A percentile compares a stretch with the other conserved stretches of the same genome.
Conservation (phyloP, 2,888 invertebrate species). For the Flexamia atlantica region DNA sequence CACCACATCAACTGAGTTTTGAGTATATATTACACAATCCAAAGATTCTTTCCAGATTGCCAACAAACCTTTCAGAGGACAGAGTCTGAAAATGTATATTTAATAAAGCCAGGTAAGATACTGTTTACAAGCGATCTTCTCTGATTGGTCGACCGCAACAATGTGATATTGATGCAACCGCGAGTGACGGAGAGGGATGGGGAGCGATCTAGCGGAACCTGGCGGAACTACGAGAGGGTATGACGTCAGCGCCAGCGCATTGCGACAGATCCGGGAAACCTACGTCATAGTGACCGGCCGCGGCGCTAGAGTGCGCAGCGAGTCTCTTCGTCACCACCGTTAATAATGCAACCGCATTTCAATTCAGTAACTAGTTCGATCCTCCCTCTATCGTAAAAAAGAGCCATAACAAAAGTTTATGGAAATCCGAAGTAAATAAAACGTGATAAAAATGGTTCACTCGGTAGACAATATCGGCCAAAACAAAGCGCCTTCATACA, state of each 20-base stretch:
- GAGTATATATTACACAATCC: too few relatives aligned
- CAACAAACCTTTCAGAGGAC: background rate
- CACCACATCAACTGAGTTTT: too few relatives aligned
- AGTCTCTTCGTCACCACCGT: background rate
- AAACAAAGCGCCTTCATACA: slow-evolving; percentile 3
- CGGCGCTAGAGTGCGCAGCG: background rate
- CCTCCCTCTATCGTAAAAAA: background rate
- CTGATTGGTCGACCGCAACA: slow-evolving; percentile 26
- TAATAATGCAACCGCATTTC: too few relatives aligned
- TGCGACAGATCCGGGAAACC: slow-evolving; percentile 45
- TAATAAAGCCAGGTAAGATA: background rate
- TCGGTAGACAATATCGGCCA: background rate
- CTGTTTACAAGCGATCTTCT: background rate
- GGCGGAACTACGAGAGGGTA: slow-evolving; percentile 8
- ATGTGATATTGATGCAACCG: slow-evolving; percentile 42
- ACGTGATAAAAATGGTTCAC: background rate
- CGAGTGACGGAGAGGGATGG: slow-evolving; percentile 3
- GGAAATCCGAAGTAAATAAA: background rate
- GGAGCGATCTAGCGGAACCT: slow-evolving; percentile 45
- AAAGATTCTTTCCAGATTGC: too few relatives aligned
- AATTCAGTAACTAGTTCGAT: too few relatives aligned
- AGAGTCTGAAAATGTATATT: background rate
- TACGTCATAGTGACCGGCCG: background rate
- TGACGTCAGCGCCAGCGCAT: slow-evolving; percentile 57
- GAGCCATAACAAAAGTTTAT: background rate